These are phyloP conservation scores for Aspiorhynchus laticeps DNA, from an alignment of 2,113 vertebrate genomes.

Conservation along the genomic window DNA sequence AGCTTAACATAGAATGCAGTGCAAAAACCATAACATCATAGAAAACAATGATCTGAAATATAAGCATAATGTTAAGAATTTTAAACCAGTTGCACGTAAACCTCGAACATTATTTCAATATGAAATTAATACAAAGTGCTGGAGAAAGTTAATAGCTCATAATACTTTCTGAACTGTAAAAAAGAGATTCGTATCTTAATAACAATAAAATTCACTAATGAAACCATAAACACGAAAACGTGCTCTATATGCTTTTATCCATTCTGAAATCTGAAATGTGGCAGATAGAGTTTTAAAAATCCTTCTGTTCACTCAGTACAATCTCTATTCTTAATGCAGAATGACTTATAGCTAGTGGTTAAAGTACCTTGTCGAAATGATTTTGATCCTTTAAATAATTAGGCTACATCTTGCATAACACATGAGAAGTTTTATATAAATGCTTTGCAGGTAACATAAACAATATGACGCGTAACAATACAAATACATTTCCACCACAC, in stretches of 20 bases:
- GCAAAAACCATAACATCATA: constrained; percentile 41
- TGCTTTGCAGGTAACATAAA: constrained; percentile 18
- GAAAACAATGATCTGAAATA: constrained; percentile 32
- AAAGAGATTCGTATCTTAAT: constrained; percentile 64
- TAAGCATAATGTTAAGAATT: constrained; percentile 32
- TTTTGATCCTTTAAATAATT: constrained; percentile 16
- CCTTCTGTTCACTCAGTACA: not conserved
- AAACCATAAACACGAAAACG: constrained; percentile 30
- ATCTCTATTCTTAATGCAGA: constrained; percentile 30
- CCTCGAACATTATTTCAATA: constrained; percentile 57
- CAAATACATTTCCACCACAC: constrained; percentile 46
- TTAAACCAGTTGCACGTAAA: constrained; percentile 34
- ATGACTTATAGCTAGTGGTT: constrained; percentile 21
- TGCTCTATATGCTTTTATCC: constrained; percentile 14
- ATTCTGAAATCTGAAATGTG: constrained; percentile 34
- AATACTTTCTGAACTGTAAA: constrained; percentile 83
- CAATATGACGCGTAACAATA: constrained; percentile 44
- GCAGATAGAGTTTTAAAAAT: constrained; percentile 28
- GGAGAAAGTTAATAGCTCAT: constrained; percentile 45
- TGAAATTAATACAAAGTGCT: constrained; percentile 59
- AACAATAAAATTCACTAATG: constrained; percentile 5
- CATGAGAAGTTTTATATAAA: constrained; percentile 22
- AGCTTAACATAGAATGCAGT: constrained; percentile 49
- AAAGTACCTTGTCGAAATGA: constrained; percentile 22
- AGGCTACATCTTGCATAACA: constrained; percentile 27